Conservation (phyloP, 2,113 vertebrate species). For the Colaptes auratus region DNA sequence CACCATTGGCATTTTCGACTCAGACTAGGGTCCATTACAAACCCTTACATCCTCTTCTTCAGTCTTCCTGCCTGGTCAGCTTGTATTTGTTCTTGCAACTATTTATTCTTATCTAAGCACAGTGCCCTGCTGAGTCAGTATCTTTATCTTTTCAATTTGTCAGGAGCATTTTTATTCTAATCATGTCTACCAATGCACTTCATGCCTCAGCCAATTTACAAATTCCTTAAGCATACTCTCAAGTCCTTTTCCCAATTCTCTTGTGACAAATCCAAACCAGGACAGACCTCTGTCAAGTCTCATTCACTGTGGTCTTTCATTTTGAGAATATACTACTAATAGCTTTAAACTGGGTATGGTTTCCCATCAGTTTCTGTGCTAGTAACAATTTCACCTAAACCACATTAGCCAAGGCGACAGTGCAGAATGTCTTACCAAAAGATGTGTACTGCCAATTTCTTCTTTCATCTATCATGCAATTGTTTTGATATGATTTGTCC, state of each 20-base stretch:
- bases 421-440: background rate
- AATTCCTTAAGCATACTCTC: background rate
- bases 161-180: background rate
- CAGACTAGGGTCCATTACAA: background rate
- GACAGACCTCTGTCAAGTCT: background rate
- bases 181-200: background rate
- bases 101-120: background rate
- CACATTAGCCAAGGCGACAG: background rate
- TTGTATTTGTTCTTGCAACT: background rate
- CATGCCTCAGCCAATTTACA: fast-evolving
- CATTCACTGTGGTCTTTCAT: background rate
- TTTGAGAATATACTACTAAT: background rate
- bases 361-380: background rate
- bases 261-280: background rate
- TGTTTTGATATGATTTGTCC: background rate
- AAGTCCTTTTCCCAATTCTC: background rate
- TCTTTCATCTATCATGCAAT: background rate
- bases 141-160: background rate
- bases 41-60: background rate
- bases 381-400: background rate
- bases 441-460: background rate
- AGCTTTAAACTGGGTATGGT: background rate
- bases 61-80: background rate
- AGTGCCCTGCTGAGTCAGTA: background rate
- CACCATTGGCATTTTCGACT: background rate